Evolutionary conservation across 2,113 vertebrate genomes (phyloP).

Genomic region (Nycticebus coucang): DNA sequence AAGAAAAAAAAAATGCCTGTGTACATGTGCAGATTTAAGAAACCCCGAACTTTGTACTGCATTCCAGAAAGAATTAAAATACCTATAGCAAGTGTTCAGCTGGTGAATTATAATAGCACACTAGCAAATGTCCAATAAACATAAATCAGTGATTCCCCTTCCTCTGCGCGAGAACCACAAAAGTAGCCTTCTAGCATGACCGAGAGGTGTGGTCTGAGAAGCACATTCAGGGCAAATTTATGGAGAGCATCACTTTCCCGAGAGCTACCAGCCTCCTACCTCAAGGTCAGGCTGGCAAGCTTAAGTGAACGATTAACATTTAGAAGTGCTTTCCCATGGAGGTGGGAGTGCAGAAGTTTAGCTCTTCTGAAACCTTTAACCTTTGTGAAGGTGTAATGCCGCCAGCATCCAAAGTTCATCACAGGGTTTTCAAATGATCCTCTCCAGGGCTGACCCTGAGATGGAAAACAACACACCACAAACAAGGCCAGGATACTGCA

Average conservation of each 20-base stretch:
- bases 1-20: neutral
- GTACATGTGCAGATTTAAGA: neutral
- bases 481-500: accelerated
- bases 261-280: neutral
- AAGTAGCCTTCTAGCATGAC: conserved; percentile 2
- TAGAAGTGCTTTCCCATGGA: neutral
- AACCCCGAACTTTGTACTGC: neutral
- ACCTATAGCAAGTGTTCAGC: neutral
- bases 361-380: conserved; percentile 33
- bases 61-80: conserved; percentile 58
- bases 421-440: conserved; percentile 53
- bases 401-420: conserved; percentile 69
- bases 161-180: neutral
- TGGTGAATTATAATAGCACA: conserved; percentile 13
- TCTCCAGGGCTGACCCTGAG: neutral
- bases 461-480: accelerated
- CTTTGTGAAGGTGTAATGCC: neutral
- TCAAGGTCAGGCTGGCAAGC: conserved; percentile 77
- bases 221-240: neutral
- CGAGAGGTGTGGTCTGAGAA: neutral
- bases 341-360: accelerated
- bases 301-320: conserved; percentile 61
- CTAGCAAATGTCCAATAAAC: conserved; percentile 58
- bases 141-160: conserved; percentile 61
- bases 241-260: neutral